Evolutionary conservation across 2,888 invertebrate genomes (phyloP).

Genomic region (Allygus modestus): DNA sequence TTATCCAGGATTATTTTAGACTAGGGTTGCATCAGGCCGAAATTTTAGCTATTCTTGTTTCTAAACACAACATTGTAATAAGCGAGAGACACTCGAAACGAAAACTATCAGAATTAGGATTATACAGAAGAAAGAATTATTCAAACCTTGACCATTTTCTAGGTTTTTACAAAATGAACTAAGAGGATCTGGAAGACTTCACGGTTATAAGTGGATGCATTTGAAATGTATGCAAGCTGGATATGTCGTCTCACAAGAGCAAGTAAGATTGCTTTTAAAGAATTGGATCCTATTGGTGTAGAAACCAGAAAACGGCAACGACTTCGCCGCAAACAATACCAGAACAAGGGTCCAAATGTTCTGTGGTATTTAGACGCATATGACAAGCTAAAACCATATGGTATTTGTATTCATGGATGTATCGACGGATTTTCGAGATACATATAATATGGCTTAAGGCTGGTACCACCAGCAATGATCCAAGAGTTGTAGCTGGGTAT

Average conservation of each 20-base stretch:
- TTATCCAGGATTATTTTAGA: slow-evolving; percentile 16
- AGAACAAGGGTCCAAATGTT: not conserved
- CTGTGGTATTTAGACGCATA: not conserved
- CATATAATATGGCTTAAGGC: too few relatives aligned
- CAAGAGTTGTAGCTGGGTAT: not conserved
- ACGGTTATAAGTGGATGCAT: slow-evolving; percentile 9
- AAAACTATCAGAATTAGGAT: not conserved
- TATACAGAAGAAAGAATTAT: not conserved
- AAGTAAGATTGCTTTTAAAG: not conserved
- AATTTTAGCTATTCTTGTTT: not conserved
- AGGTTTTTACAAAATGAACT: not conserved
- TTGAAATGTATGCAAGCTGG: not conserved
- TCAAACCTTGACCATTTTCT: not conserved
- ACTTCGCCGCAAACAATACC: not conserved
- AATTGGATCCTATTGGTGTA: not conserved
- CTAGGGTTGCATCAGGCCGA: not conserved
- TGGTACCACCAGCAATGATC: too few relatives aligned
- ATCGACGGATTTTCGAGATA: not conserved
- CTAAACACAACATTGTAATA: not conserved
- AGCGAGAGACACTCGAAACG: not conserved
- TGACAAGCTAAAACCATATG: not conserved
- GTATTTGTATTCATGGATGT: not conserved
- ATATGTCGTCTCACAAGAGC: not conserved
- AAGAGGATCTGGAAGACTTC: not conserved
- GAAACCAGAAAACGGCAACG: not conserved